Percentiles rank a stretch among this genome's conserved stretches.
Evolutionary conservation across 2,113 vertebrate species (phyloP).

Genomic region (Macquaria ambigua): DNA sequence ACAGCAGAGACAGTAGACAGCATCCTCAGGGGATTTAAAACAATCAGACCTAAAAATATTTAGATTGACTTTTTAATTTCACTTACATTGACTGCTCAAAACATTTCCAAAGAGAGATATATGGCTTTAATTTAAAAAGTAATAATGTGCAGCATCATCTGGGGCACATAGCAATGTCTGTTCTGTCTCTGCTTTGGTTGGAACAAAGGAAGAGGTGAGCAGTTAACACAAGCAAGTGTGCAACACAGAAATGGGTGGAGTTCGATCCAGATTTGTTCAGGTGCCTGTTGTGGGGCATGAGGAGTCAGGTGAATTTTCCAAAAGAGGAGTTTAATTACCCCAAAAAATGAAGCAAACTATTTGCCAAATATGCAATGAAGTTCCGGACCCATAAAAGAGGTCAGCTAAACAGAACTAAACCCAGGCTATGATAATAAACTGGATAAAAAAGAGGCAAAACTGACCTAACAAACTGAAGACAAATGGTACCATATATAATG

Average conservation of each 20-base stretch:
- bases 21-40: constrained; percentile 5
- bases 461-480: too few species aligned
- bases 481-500: too few species aligned
- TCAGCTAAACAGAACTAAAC: too few species aligned
- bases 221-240: background rate
- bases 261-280: background rate
- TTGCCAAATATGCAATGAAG: too few species aligned
- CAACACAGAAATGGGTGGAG: background rate
- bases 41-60: constrained; percentile 24
- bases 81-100: constrained; percentile 25
- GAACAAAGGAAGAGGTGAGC: background rate
- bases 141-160: background rate
- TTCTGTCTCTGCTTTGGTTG: background rate
- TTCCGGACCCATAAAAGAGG: too few species aligned
- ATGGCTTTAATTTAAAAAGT: constrained; percentile 29
- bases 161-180: background rate
- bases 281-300: too few species aligned
- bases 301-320: too few species aligned
- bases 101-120: background rate
- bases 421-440: too few species aligned
- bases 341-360: too few species aligned
- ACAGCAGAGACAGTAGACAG: background rate
- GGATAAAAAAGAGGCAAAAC: too few species aligned
- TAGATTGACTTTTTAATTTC: constrained; percentile 42
- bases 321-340: too few species aligned